Evolutionary conservation across 2,113 vertebrate genomes (phyloP).

Genomic region (Bubo scandiacus): DNA sequence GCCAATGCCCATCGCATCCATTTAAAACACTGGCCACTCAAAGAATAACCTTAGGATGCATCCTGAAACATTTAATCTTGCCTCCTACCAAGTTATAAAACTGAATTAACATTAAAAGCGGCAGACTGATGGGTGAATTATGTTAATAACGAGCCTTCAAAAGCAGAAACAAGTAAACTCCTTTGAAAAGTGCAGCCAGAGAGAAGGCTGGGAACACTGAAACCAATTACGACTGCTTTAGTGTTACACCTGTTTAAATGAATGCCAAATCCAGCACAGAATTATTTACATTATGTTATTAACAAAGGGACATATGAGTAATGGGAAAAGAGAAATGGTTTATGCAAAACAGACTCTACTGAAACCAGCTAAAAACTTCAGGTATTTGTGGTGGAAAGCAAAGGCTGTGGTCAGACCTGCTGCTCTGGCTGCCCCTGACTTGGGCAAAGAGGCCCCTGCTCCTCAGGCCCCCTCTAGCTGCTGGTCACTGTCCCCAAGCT

Average conservation of each 20-base stretch:
- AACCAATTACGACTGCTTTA: conserved; percentile 31
- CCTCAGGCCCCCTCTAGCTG: not conserved
- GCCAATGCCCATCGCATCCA: not conserved
- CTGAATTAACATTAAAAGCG: conserved; percentile 9
- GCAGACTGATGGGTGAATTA: conserved; percentile 16
- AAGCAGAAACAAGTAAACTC: conserved; percentile 10
- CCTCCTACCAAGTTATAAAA: not conserved
- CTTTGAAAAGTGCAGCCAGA: conserved; percentile 12
- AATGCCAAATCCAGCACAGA: conserved; percentile 43
- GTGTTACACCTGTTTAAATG: conserved; percentile 46
- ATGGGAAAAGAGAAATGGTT: conserved; percentile 45
- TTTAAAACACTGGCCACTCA: not conserved
- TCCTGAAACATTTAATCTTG: not conserved
- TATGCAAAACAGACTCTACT: conserved; percentile 35
- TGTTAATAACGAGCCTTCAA: conserved; percentile 7
- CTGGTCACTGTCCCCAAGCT: not conserved
- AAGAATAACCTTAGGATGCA: not conserved
- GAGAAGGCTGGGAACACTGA: conserved; percentile 29
- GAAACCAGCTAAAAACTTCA: not conserved
- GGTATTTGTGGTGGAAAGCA: not conserved
- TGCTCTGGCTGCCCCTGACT: not conserved
- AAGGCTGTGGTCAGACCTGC: not conserved
- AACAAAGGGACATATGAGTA: conserved; percentile 51
- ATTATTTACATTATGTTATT: conserved; percentile 51
- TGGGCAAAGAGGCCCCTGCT: not conserved